Percentiles rank a stretch among this genome's conserved stretches.
Conservation (phyloP, 2,113 vertebrate genomes). For the Callipepla squamata region DNA sequence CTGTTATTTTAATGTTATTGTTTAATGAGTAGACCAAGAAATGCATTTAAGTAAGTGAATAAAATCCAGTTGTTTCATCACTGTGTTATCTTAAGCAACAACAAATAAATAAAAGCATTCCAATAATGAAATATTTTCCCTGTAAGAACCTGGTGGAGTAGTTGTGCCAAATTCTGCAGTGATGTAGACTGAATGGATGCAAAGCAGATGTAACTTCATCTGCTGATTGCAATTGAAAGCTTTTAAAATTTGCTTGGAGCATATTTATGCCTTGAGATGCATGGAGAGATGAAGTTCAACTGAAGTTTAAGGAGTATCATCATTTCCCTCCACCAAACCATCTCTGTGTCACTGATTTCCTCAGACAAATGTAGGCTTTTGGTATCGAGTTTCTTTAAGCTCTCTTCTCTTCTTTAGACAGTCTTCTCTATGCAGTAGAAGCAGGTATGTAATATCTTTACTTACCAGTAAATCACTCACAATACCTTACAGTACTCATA, state of each 20-base stretch:
- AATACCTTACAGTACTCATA: neutral
- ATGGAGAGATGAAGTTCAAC: slow-evolving; percentile 65
- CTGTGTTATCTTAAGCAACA: slow-evolving; percentile 70
- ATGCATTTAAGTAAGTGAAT: slow-evolving; percentile 65
- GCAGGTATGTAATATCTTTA: neutral
- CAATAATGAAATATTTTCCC: slow-evolving; percentile 74
- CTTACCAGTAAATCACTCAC: neutral
- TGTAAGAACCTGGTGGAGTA: slow-evolving; percentile 50
- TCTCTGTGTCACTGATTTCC: neutral
- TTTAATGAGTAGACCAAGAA: slow-evolving; percentile 67
- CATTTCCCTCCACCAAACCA: neutral
- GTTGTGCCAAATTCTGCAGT: slow-evolving; percentile 74
- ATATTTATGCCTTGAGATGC: slow-evolving; percentile 56
- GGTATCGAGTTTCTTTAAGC: neutral
- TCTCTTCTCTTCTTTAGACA: neutral
- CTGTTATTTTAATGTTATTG: slow-evolving; percentile 60
- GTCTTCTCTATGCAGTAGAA: neutral
- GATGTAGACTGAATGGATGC: slow-evolving; percentile 77
- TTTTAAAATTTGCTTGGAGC: slow-evolving; percentile 74
- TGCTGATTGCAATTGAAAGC: slow-evolving; percentile 72
- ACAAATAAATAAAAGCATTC: slow-evolving; percentile 76
- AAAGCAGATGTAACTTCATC: slow-evolving; percentile 83
- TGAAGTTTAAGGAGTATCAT: slow-evolving; percentile 62
- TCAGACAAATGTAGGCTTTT: neutral
- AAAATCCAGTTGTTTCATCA: slow-evolving; percentile 65